These are phyloP conservation scores for Heliconius nattereri DNA, from an alignment of 1,140 invertebrate genomes.

Conservation along the genomic window DNA sequence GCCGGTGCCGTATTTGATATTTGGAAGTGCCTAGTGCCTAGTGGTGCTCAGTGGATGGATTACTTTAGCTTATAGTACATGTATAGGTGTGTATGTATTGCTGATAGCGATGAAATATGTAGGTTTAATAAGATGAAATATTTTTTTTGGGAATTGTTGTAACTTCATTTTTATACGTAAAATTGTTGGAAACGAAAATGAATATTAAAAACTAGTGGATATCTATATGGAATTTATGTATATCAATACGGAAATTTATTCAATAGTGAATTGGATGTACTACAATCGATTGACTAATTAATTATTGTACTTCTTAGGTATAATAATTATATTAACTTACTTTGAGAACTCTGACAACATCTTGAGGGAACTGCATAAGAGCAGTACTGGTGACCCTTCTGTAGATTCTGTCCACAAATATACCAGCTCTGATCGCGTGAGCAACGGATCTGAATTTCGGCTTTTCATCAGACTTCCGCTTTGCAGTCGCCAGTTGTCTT, in stretches of 20 bases:
- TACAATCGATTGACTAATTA: background rate
- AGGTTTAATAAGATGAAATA: background rate
- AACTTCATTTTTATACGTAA: no score
- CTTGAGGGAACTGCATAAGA: conserved; percentile 93
- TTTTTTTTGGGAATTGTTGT: no score
- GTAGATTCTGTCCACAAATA: conserved; percentile 98
- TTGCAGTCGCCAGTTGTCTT: conserved; percentile 89
- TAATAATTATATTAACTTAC: conserved; percentile 79
- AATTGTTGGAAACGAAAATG: no score
- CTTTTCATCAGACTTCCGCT: conserved; percentile 89
- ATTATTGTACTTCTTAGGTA: background rate
- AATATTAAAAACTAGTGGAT: no score
- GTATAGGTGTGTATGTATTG: no score
- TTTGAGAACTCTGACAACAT: conserved; percentile 94
- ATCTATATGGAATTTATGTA: no score
- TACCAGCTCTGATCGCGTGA: conserved; percentile 98
- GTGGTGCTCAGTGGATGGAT: background rate
- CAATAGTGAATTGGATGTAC: no score
- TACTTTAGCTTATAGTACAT: background rate
- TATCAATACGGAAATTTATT: no score
- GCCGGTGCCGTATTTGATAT: conserved; percentile 7
- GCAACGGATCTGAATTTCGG: conserved; percentile 96
- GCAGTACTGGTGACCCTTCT: conserved; percentile 92
- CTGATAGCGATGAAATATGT: background rate
- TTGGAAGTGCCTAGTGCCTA: background rate